Evolutionary conservation across 2,113 vertebrate species (phyloP), one percentile per base, ranked within the genome.

Genomic region (Typhlomys cinereus): DNA sequence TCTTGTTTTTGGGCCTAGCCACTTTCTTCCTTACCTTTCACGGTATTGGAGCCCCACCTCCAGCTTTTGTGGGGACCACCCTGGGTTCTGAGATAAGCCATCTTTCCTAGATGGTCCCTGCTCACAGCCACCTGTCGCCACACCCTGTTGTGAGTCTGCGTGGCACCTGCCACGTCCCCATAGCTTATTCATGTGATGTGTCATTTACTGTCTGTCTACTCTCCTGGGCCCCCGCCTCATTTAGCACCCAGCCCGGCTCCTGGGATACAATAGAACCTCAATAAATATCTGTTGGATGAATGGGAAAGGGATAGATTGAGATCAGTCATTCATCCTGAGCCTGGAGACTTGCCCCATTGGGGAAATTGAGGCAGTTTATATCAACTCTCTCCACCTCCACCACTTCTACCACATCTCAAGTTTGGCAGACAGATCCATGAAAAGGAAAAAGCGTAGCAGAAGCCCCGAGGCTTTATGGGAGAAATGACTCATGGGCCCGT

Each of bases 81-180:
- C 13, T 17, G 8, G 25, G 41, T 20, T 18, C 54, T 57, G 7
- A 27, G 39, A 1, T 2, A 0, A 12, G 9, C 61, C 25, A 0
- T 46, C 13, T 11, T 48, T 1, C 11, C 20, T 3, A 0, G 1
- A 31, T 1, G 75, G 7, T 57, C 5, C 23, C 29, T 61, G 17
- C 69, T 39, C 69, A 18, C 31, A 2, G 67, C 61, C 57, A 41
- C 69, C 50, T 41, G 15, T 34, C 71, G 0, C 31, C 12, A 1
- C 6, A 2, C 39, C 44, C 6, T 0, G 0, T 61, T 89, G n/a
- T 25, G 59, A 27, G 18, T 66, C 36, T 39, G 13, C 7, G 25
- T 48, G 31, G 4, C 34, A 4, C 18, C 10, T 31, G 11, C 48
- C 36, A 6, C 52, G 46, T n/a, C 36, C 2, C 3, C 0, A 0